Percentiles rank a stretch among this genome's conserved stretches.
These are phyloP conservation scores for Azorinus chamasolen DNA, from an alignment of 2,888 invertebrate genomes.

Conservation along the genomic window DNA sequence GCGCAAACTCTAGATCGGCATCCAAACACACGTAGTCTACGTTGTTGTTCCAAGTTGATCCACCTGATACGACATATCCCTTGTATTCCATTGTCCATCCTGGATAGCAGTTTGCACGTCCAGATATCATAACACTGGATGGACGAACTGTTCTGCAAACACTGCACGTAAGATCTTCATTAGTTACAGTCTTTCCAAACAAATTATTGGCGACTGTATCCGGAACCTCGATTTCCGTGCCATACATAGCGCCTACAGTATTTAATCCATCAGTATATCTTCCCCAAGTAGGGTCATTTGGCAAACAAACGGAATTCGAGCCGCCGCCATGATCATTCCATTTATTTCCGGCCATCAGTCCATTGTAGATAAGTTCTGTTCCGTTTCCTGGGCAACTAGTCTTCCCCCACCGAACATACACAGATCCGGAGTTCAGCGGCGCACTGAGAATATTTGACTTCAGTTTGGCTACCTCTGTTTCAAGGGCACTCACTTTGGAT, in stretches of 20 bases:
- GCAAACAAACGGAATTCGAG: slow-evolving; percentile 18
- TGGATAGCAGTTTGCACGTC: slow-evolving; percentile 14
- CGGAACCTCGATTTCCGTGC: slow-evolving; percentile 15
- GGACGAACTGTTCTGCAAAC: slow-evolving; percentile 9
- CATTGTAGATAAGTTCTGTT: slow-evolving; percentile 17
- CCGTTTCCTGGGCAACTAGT: slow-evolving; percentile 24
- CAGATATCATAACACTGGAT: slow-evolving; percentile 18
- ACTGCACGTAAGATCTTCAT: slow-evolving; percentile 20
- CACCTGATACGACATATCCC: slow-evolving; percentile 12
- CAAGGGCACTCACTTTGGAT: too few relatives aligned
- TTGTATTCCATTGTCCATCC: slow-evolving; percentile 26
- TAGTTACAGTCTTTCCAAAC: slow-evolving; percentile 12
- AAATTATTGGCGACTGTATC: not conserved
- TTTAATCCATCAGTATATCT: slow-evolving; percentile 10
- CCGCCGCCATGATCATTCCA: slow-evolving; percentile 30
- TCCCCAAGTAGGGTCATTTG: slow-evolving; percentile 17
- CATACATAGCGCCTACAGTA: slow-evolving; percentile 6
- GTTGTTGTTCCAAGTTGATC: slow-evolving; percentile 3
- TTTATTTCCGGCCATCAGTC: slow-evolving; percentile 22
- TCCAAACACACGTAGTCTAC: slow-evolving; percentile 18
- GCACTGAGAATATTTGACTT: too few relatives aligned
- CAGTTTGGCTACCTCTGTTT: not conserved
- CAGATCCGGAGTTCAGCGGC: not conserved
- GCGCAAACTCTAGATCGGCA: not conserved
- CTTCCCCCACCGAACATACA: slow-evolving; percentile 22